Evolutionary conservation across 2,797 vertebrate genomes (phyloP).

Genomic region (Phyllotis vaccarum): DNA sequence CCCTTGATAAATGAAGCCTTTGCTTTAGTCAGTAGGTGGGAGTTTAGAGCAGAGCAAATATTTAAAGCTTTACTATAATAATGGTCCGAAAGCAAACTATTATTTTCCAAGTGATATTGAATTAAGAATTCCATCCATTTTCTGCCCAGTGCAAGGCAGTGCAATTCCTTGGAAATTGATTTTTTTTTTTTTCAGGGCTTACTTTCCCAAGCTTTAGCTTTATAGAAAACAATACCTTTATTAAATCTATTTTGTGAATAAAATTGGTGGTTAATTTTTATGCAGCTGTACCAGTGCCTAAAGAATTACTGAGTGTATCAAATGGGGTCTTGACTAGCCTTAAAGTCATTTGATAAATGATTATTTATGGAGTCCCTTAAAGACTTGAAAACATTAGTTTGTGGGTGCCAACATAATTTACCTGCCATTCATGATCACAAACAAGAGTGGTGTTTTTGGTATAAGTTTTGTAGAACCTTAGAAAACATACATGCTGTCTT

Average conservation of each 20-base stretch:
- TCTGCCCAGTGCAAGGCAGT: constrained; percentile 66
- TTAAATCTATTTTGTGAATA: constrained; percentile 74
- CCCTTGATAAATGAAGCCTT: constrained; percentile 65
- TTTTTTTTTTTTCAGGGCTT: constrained; percentile 69
- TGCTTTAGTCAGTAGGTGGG: constrained; percentile 52
- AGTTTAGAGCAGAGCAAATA: constrained; percentile 71
- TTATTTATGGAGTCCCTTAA: constrained; percentile 61
- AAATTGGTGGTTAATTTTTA: constrained; percentile 78
- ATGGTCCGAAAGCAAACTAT: constrained; percentile 71
- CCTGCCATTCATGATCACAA: background rate
- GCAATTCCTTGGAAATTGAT: constrained; percentile 78
- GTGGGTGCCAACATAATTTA: background rate
- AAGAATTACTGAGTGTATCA: constrained; percentile 70
- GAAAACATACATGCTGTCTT: constrained; percentile 35
- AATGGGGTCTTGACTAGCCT: constrained; percentile 57
- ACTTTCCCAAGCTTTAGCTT: constrained; percentile 74
- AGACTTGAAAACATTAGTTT: constrained; percentile 68
- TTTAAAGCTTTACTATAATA: constrained; percentile 79
- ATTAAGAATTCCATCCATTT: constrained; percentile 80
- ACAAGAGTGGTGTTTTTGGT: background rate
- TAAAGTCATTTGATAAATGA: constrained; percentile 60
- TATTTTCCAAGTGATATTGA: constrained; percentile 81
- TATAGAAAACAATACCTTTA: constrained; percentile 77
- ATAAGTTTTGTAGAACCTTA: background rate
- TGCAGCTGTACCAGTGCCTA: constrained; percentile 39